Conservation (phyloP, 1,140 invertebrate species). For the Samia ricini region DNA sequence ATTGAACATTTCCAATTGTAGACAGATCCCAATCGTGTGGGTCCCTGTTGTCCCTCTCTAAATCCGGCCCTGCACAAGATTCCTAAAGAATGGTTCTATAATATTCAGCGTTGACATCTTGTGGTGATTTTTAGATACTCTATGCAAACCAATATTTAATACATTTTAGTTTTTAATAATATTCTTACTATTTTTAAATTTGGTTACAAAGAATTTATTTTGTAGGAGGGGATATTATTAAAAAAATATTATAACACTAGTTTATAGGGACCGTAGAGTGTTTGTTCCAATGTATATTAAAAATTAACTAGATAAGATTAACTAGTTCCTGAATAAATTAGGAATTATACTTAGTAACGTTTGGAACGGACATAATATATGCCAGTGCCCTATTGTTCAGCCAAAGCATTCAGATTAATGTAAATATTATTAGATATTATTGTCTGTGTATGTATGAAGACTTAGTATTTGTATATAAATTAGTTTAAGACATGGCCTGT, state of each 20-base stretch:
- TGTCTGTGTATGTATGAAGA: not conserved
- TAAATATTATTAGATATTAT: constrained; percentile 38
- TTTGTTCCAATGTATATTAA: constrained; percentile 34
- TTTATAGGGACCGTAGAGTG: constrained; percentile 27
- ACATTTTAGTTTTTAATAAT: not conserved
- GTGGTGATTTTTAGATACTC: not conserved
- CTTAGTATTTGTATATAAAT: constrained; percentile 37
- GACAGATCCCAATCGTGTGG: too few species aligned
- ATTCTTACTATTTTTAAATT: not conserved
- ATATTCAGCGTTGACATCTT: not conserved
- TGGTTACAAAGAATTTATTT: not conserved
- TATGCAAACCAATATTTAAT: not conserved
- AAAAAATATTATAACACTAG: not conserved
- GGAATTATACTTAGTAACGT: constrained; percentile 31
- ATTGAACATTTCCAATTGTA: too few species aligned
- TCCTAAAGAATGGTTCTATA: too few species aligned
- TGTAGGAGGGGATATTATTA: not conserved
- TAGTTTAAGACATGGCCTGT: not conserved
- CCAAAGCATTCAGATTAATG: constrained; percentile 72
- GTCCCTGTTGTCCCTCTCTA: too few species aligned
- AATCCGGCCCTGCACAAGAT: too few species aligned
- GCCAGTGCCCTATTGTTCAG: constrained; percentile 61
- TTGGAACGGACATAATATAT: constrained; percentile 29
- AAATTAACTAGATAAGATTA: constrained; percentile 37
- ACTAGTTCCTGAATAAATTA: constrained; percentile 44